Evolutionary conservation across 2,888 invertebrate genomes (phyloP).

Genomic region (Bugula neritina): DNA sequence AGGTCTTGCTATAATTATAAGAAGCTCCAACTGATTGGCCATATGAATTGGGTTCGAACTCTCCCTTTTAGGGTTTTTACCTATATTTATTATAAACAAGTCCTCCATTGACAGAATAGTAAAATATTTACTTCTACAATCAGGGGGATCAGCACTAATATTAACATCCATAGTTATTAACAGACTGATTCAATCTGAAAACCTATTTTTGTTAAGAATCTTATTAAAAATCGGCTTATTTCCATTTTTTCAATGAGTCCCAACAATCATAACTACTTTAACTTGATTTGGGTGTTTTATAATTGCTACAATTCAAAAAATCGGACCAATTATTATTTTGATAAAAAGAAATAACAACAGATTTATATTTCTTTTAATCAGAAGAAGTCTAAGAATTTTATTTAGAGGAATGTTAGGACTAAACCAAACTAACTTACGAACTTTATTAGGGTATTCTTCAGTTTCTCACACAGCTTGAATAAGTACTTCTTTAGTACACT

Average conservation of each 20-base stretch:
- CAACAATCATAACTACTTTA: constrained; percentile 31
- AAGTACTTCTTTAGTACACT: background rate
- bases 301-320: constrained; percentile 32
- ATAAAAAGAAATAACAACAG: background rate
- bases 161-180: background rate
- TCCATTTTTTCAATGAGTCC: constrained; percentile 33
- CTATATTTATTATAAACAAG: constrained; percentile 19
- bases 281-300: constrained; percentile 30
- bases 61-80: background rate
- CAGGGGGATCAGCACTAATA: background rate
- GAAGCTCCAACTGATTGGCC: background rate
- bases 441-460: background rate
- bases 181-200: too few species aligned
- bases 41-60: constrained; percentile 7
- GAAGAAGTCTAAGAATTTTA: background rate
- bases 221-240: constrained; percentile 31
- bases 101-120: constrained; percentile 22
- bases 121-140: constrained; percentile 11
- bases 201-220: too few species aligned
- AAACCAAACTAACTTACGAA: background rate
- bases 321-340: constrained; percentile 30
- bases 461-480: background rate
- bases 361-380: background rate
- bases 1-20: background rate
- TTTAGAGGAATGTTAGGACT: background rate